Percentiles rank a stretch among this genome's conserved stretches.
These are phyloP conservation scores for Corythucha ciliata DNA, from an alignment of 2,888 invertebrate species.

Conservation along the genomic window DNA sequence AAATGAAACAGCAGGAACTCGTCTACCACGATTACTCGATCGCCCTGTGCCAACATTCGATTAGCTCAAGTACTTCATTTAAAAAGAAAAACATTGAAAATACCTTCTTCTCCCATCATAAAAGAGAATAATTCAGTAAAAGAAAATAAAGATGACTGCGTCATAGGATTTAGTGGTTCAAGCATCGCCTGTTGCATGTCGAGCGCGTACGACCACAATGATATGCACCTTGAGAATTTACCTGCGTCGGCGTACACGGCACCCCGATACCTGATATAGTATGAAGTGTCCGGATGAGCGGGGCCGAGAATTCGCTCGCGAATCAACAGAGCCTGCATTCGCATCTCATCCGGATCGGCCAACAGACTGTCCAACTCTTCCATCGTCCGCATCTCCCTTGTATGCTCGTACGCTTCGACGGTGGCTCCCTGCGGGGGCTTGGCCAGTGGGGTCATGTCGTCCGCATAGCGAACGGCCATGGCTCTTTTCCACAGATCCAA, in stretches of 20 bases:
- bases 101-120: conserved; percentile 79
- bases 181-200: conserved; percentile 92
- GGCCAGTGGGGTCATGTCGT: conserved; percentile 56
- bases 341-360: conserved; percentile 89
- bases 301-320: conserved; percentile 83
- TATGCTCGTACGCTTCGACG: conserved; percentile 81
- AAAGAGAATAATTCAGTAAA: conserved; percentile 92
- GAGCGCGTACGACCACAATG: conserved; percentile 92
- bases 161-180: conserved; percentile 87
- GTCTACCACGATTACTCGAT: conserved; percentile 49
- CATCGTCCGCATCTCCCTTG: conserved; percentile 67
- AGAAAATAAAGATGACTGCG: conserved; percentile 85
- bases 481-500: conserved; percentile 83
- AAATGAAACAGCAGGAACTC: conserved; percentile 71
- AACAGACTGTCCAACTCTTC: conserved; percentile 76
- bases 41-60: too few species aligned
- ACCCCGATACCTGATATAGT: conserved; percentile 79
- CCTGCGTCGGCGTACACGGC: conserved; percentile 93
- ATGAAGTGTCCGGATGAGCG: conserved; percentile 93
- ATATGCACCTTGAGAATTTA: conserved; percentile 78
- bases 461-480: conserved; percentile 65
- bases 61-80: too few species aligned
- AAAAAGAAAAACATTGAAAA: background rate
- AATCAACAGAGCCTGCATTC: conserved; percentile 89
- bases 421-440: conserved; percentile 62